Conservation (phyloP, 1,140 invertebrate genomes). For the Ceratosolen fusciceps region DNA sequence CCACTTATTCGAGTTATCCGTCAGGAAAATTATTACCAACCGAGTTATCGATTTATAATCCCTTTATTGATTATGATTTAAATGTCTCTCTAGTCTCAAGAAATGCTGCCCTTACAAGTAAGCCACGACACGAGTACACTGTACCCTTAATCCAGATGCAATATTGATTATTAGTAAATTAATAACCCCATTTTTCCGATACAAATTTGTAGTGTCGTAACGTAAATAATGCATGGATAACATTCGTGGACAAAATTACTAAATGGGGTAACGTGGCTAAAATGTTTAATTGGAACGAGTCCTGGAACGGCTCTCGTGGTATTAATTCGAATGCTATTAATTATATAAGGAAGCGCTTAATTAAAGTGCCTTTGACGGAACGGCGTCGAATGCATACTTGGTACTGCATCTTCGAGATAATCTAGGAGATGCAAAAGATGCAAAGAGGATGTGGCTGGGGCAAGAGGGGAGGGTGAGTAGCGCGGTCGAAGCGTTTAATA, state of each 20-base stretch:
- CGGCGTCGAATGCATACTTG: neutral
- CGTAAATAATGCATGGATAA: no score
- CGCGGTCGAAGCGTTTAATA: neutral
- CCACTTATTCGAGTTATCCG: no score
- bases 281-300: no score
- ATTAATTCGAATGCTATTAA: neutral
- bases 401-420: neutral
- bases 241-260: no score
- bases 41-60: neutral
- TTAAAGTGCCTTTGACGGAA: neutral
- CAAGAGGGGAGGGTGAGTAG: no score
- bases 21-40: no score
- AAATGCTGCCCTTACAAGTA: neutral
- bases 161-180: neutral
- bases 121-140: neutral
- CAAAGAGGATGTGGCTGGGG: no score
- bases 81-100: neutral
- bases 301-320: no score
- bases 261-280: no score
- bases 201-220: no score
- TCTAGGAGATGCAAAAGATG: neutral
- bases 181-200: no score
- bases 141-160: neutral
- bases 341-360: no score
- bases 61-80: slow-evolving; percentile 3